phyloP scores from a whole-genome alignment of 2,113 vertebrate genomes.

The Caranx melampygus region DNA sequence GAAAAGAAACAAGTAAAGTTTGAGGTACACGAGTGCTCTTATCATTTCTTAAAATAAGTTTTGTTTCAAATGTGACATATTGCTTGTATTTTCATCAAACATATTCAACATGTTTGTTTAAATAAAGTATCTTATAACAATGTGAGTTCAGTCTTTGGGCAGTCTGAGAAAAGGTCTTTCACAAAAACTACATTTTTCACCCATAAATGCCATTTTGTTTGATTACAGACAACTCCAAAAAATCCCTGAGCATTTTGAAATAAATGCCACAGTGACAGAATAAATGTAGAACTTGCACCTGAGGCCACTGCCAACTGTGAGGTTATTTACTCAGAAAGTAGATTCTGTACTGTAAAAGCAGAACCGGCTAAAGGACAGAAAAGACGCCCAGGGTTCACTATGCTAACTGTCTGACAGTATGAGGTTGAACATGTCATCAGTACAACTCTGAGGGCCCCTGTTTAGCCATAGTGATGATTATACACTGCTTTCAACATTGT shows the following conservation, averaged over 20 bases:
- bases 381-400: not conserved
- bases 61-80: not conserved
- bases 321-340: not conserved
- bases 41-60: too few species aligned
- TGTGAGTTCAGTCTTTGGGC: not conserved
- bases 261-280: not conserved
- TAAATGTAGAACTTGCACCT: not conserved
- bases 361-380: not conserved
- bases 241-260: not conserved
- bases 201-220: not conserved
- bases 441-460: not conserved
- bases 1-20: too few species aligned
- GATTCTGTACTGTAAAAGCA: not conserved
- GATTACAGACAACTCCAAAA: not conserved
- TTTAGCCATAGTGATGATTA: not conserved
- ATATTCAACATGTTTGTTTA: not conserved
- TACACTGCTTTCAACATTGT: not conserved
- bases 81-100: not conserved
- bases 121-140: not conserved
- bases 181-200: not conserved
- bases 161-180: not conserved
- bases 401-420: not conserved
- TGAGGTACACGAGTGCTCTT: not conserved
- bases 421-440: slow-evolving; percentile 1
- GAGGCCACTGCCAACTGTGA: not conserved